Percentiles rank a stretch among this genome's conserved stretches.
Evolutionary conservation across 2,113 vertebrate genomes (phyloP).

Genomic region (Paraplagusia blochii): DNA sequence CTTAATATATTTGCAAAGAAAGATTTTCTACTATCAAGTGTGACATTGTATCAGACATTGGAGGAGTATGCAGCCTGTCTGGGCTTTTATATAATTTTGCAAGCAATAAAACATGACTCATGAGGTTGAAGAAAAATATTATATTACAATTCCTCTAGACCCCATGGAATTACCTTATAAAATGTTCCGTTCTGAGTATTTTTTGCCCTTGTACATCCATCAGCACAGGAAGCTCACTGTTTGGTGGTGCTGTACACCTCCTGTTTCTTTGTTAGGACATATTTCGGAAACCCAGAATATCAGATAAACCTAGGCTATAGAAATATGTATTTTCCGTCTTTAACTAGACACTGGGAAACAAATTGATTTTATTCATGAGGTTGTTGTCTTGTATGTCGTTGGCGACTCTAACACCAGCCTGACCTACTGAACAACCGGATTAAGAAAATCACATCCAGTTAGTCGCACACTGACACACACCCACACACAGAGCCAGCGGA

Average conservation of each 20-base stretch:
- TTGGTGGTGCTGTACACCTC: no score
- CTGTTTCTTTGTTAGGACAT: no score
- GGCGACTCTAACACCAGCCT: slow-evolving; percentile 43
- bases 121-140: not conserved
- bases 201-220: no score
- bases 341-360: no score
- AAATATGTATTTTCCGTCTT: no score
- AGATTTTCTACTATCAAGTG: not conserved
- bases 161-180: no score
- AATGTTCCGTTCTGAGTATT: no score
- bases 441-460: slow-evolving; percentile 65
- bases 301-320: no score
- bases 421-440: slow-evolving; percentile 70
- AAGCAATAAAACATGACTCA: not conserved
- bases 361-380: not conserved
- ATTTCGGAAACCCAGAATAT: no score
- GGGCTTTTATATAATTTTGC: not conserved
- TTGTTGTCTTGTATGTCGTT: slow-evolving; percentile 19
- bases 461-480: slow-evolving; percentile 13
- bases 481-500: slow-evolving; percentile 50
- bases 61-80: not conserved
- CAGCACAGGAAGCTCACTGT: no score
- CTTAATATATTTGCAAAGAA: not conserved
- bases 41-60: not conserved
- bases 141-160: no score